Evolutionary conservation across 1,140 invertebrate genomes (phyloP), one percentile per base, ranked within the genome.

Genomic region (Diachasmimorpha longicaudata): DNA sequence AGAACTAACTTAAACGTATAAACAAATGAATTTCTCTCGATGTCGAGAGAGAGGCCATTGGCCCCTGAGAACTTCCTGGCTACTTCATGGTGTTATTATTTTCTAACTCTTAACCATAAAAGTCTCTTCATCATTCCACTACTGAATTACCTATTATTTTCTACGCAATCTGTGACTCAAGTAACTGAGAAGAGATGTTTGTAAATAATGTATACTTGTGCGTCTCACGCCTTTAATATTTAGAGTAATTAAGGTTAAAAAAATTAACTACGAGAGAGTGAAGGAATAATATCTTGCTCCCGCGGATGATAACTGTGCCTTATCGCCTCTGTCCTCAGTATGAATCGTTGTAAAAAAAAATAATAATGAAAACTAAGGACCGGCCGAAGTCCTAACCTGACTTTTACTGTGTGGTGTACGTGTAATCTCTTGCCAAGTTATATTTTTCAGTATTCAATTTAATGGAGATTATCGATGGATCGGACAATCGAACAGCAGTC

Each of bases 121-220:
- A n/a, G n/a, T 3, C 14, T 52, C 16, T n/a, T 16, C n/a, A n/a
- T 52, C 48, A 52, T 19, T n/a, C 14, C 2, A 52, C 48, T 4
- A 42, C n/a, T 13, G 48, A 52, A 19, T 52, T 52, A 52, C 67
- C 63, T 67, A 36, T 21, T 19, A 69, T 44, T 69, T 42, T 69
- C 36, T 21, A 69, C n/a, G 23, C 42, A 16, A 70, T 68, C 19
- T 42, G 37, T 44, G 19, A 19, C 14, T 52, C 11, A 46, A 46
- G 44, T 46, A 46, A 46, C n/a, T 3, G 44, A n/a, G 44, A 46
- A 46, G 52, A 21, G 21, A 58, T 21, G 8, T 58, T 58, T 74
- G 72, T 74, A 74, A 42, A 74, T 74, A 74, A 37, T 74, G 72
- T 68, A 74, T 11, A 74, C 21, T n/a, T 42, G 71, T 63, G 37